phyloP scores from a whole-genome alignment of 2,888 invertebrate species.

The Gari tellinella region DNA sequence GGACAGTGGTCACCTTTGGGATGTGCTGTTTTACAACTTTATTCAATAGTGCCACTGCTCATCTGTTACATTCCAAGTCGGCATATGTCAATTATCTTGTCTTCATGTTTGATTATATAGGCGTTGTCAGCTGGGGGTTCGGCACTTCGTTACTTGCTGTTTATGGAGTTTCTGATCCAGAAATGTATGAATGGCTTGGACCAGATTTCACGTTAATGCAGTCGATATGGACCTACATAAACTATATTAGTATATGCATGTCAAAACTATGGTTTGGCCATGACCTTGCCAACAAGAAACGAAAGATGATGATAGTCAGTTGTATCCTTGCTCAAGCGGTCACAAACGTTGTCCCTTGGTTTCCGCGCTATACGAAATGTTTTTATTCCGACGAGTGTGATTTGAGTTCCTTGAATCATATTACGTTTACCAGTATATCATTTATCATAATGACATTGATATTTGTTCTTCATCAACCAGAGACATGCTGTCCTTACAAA shows the following conservation, averaged over 20 bases:
- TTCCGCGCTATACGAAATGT: slow-evolving; percentile 54
- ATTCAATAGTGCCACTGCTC: slow-evolving; percentile 58
- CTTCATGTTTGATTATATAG: slow-evolving; percentile 67
- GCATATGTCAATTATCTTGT: slow-evolving; percentile 52
- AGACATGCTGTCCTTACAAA: slow-evolving; percentile 67
- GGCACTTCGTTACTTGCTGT: slow-evolving; percentile 58
- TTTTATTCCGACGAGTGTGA: slow-evolving; percentile 28
- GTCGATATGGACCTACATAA: slow-evolving; percentile 50
- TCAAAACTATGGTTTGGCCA: slow-evolving; percentile 59
- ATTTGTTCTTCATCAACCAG: slow-evolving; percentile 71
- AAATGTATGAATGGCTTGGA: slow-evolving; percentile 47
- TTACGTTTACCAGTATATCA: slow-evolving; percentile 45
- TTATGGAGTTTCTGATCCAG: slow-evolving; percentile 57
- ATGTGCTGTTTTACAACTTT: slow-evolving; percentile 51
- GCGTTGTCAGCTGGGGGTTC: slow-evolving; percentile 60
- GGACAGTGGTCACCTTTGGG: slow-evolving; percentile 59
- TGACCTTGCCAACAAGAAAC: slow-evolving; percentile 41
- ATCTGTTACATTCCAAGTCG: slow-evolving; percentile 64
- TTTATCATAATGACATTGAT: slow-evolving; percentile 53
- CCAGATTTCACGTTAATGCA: slow-evolving; percentile 37
- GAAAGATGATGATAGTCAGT: slow-evolving; percentile 51
- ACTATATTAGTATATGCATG: slow-evolving; percentile 54
- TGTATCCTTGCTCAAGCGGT: slow-evolving; percentile 46
- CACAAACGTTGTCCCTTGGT: slow-evolving; percentile 54
- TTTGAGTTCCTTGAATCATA: slow-evolving; percentile 60